Evolutionary conservation across 2,797 vertebrate genomes (phyloP).

Genomic region (Clarias pachynema): DNA sequence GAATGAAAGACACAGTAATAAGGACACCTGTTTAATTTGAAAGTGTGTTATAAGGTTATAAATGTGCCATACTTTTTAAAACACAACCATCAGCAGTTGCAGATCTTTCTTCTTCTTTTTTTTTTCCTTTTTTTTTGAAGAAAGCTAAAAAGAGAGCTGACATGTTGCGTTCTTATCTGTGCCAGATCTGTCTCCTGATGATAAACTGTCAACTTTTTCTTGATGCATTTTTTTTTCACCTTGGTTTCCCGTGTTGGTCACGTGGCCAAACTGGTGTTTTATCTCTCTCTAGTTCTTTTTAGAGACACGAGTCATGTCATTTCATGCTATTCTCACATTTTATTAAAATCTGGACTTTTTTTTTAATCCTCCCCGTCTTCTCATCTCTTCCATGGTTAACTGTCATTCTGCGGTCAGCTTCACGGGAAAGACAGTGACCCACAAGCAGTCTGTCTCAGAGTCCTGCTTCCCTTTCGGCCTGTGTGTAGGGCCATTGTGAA

Average conservation of each 20-base stretch:
- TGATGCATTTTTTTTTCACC: slow-evolving; percentile 32
- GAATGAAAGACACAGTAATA: background rate
- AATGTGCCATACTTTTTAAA: slow-evolving; percentile 3
- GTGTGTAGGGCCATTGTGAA: slow-evolving; percentile 31
- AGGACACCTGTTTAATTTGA: background rate
- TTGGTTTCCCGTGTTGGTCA: slow-evolving; percentile 34
- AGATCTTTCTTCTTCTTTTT: background rate
- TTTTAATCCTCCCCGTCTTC: background rate
- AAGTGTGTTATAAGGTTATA: background rate
- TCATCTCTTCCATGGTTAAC: slow-evolving; percentile 25
- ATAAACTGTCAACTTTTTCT: slow-evolving; percentile 55
- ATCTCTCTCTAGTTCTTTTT: slow-evolving; percentile 27
- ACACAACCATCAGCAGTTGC: slow-evolving; percentile 8
- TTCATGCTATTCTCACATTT: slow-evolving; percentile 25
- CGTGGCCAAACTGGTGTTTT: slow-evolving; percentile 12
- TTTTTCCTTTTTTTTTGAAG: slow-evolving; percentile 27
- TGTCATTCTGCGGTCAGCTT: slow-evolving; percentile 34
- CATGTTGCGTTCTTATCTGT: slow-evolving; percentile 51
- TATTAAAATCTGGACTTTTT: slow-evolving; percentile 26
- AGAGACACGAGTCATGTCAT: slow-evolving; percentile 42
- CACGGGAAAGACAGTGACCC: slow-evolving; percentile 31
- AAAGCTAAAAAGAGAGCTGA: slow-evolving; percentile 48
- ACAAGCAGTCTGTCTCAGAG: slow-evolving; percentile 25
- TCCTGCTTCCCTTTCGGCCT: slow-evolving; percentile 17
- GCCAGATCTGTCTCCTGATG: slow-evolving; percentile 53